Conservation (phyloP, 2,113 vertebrate species). For the Perca fluviatilis region DNA sequence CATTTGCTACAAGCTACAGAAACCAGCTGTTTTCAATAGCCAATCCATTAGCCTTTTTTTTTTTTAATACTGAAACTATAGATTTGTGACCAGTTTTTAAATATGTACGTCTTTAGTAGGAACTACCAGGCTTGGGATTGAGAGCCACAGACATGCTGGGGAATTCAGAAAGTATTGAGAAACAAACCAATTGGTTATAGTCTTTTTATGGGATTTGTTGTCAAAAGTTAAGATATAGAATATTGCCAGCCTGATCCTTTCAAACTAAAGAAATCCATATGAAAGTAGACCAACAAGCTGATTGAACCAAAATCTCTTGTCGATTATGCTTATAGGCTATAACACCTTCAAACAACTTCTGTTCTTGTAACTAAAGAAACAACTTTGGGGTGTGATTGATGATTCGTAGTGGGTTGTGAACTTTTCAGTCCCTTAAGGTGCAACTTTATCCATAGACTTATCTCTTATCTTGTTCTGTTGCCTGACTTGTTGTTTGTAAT, state of each 20-base stretch:
- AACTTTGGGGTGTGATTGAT: conserved; percentile 20
- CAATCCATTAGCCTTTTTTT: background rate
- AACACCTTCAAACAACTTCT: background rate
- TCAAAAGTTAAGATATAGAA: background rate
- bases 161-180: background rate
- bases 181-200: background rate
- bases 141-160: background rate
- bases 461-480: background rate
- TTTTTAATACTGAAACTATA: background rate
- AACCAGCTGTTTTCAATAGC: background rate
- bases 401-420: conserved; percentile 10
- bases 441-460: background rate
- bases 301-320: background rate
- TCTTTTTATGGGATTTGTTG: background rate
- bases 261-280: background rate
- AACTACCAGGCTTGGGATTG: background rate
- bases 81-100: background rate
- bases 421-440: background rate
- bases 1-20: background rate
- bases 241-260: background rate
- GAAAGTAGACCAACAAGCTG: background rate
- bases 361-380: conserved; percentile 2
- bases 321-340: background rate
- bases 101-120: background rate
- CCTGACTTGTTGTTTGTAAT: background rate